Evolutionary conservation across 1,140 invertebrate species (phyloP).

Genomic region (Micrasema minimum): DNA sequence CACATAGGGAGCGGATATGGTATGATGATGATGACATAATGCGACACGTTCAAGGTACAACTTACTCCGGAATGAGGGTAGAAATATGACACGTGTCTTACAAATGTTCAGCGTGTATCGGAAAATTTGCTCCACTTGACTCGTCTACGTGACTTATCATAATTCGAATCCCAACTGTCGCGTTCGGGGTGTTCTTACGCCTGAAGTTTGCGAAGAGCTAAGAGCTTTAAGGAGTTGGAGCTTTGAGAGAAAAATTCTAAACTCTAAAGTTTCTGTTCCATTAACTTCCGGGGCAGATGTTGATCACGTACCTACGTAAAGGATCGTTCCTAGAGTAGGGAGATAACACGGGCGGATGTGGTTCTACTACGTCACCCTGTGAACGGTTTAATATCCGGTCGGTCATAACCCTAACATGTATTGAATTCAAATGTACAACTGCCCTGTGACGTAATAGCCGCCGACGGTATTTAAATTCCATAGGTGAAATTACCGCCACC

Average conservation of each 20-base stretch:
- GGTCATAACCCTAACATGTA: conserved; percentile 46
- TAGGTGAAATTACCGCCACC: conserved; percentile 29
- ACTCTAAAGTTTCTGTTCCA: conserved; percentile 23
- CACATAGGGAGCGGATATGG: no score
- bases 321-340: background rate
- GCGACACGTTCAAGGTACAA: conserved; percentile 14
- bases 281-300: conserved; percentile 11
- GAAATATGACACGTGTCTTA: conserved; percentile 8
- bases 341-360: conserved; percentile 16
- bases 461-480: conserved; percentile 38
- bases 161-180: conserved; percentile 6
- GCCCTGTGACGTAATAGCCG: conserved; percentile 17
- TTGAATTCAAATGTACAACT: conserved; percentile 49
- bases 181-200: background rate
- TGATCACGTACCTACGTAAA: background rate
- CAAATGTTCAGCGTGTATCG: conserved; percentile 26
- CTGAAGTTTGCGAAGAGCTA: background rate
- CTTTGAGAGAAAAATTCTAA: conserved; percentile 17
- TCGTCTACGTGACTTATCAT: conserved; percentile 36
- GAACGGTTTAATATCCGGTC: conserved; percentile 46
- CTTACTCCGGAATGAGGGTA: conserved; percentile 5
- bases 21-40: conserved; percentile 4
- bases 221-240: conserved; percentile 2
- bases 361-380: conserved; percentile 1
- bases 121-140: conserved; percentile 23